Conservation (phyloP, 2,888 invertebrate genomes). For the Pandemis corylana region DNA sequence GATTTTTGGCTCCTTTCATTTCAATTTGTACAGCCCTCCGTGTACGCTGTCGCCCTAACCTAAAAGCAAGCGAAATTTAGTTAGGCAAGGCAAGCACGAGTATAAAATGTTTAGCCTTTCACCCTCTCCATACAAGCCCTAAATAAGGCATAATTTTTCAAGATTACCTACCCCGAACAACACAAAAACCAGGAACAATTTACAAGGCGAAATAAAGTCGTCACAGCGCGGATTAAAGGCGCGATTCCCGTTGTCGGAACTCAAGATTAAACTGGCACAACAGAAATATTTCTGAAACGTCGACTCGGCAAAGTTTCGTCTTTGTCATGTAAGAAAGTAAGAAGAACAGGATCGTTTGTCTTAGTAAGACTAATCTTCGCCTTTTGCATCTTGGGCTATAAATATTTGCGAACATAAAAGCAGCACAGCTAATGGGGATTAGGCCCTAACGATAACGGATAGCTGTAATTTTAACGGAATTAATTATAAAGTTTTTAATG, state of each 20-base stretch:
- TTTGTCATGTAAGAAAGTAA: slow-evolving; percentile 79
- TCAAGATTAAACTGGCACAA: slow-evolving; percentile 61
- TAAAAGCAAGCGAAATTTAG: slow-evolving; percentile 3
- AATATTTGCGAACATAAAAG: slow-evolving; percentile 63
- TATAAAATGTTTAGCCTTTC: slow-evolving; percentile 20
- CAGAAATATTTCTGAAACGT: slow-evolving; percentile 73
- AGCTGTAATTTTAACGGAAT: slow-evolving; percentile 38
- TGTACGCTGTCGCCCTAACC: background rate
- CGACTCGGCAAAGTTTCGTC: slow-evolving; percentile 72
- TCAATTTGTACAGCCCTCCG: background rate
- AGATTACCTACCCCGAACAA: slow-evolving; percentile 35
- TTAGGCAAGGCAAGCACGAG: background rate
- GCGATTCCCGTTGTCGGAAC: slow-evolving; percentile 46
- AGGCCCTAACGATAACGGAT: slow-evolving; percentile 39
- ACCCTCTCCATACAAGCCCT: slow-evolving; percentile 2
- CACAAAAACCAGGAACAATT: slow-evolving; percentile 47
- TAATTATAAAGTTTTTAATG: slow-evolving; percentile 41
- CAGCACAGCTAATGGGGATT: slow-evolving; percentile 42
- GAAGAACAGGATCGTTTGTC: slow-evolving; percentile 72
- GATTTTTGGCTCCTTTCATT: too few species aligned
- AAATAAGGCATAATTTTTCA: slow-evolving; percentile 28
- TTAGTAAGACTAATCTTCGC: slow-evolving; percentile 64
- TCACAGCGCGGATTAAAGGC: slow-evolving; percentile 54
- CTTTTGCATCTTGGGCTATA: slow-evolving; percentile 68
- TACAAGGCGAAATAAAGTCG: slow-evolving; percentile 48